These are phyloP conservation scores for Drosophila subquinaria DNA, from an alignment of 2,888 invertebrate species.

Conservation along the genomic window DNA sequence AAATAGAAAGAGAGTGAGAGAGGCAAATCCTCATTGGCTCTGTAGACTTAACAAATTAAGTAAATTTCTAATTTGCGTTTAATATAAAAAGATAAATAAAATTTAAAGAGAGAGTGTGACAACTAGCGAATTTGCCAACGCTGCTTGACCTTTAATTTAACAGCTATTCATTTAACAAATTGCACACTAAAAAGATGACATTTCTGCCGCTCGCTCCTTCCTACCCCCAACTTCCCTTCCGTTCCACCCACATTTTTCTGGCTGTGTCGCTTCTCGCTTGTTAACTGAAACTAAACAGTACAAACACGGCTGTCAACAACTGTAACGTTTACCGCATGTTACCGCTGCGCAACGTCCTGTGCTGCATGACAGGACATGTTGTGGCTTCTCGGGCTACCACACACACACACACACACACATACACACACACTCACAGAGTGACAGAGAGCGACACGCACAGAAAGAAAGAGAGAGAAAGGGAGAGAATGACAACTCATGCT, in stretches of 20 bases:
- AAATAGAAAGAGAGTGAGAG: no score
- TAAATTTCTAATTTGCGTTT: no score
- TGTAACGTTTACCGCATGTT: slow-evolving; percentile 81
- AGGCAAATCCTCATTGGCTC: no score
- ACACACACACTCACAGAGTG: slow-evolving; percentile 7
- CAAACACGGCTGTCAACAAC: slow-evolving; percentile 80
- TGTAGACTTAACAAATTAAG: no score
- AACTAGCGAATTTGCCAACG: slow-evolving; percentile 17
- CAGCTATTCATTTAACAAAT: slow-evolving; percentile 51
- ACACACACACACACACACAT: slow-evolving; percentile 27
- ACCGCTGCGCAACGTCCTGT: slow-evolving; percentile 69
- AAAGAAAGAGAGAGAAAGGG: slow-evolving; percentile 3
- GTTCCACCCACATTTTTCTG: slow-evolving; percentile 43
- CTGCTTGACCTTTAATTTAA: slow-evolving; percentile 32
- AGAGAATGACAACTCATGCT: slow-evolving; percentile 28
- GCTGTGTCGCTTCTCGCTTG: slow-evolving; percentile 62
- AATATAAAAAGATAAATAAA: no score
- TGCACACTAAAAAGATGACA: slow-evolving; percentile 54
- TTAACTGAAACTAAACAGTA: slow-evolving; percentile 82
- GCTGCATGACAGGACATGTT: slow-evolving; percentile 82
- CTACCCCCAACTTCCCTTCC: neutral
- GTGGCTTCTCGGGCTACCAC: slow-evolving; percentile 72
- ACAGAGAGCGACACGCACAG: neutral
- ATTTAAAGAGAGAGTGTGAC: neutral
- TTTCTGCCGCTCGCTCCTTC: neutral